Evolutionary conservation across 2,797 vertebrate species (phyloP), one percentile per base, ranked within the genome.

Genomic region (Melanotaenia maccullochi): DNA sequence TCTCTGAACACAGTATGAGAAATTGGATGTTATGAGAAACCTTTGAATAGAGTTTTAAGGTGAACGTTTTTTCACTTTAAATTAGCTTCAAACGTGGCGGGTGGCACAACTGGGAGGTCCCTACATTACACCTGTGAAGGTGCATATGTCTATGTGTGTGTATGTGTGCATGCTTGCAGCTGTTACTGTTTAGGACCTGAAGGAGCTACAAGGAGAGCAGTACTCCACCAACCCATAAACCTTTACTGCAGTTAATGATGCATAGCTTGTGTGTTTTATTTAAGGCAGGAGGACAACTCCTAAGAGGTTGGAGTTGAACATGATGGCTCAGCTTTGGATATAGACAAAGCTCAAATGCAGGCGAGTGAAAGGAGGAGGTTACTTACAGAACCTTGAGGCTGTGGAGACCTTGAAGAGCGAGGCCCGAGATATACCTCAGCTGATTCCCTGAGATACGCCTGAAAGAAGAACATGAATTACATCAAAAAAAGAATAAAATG

Each of bases 301-400:
- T 32, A 56, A 55, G 82, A 80, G 57, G 63, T 69, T 59, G 51
- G 25, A 83, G 71, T 73, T 58, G 78, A 88, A 83, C 70, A 78
- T 72, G 14, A 40, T 40, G 28, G 18, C 32, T 68, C 28, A 24
- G 38, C 30, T 51, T 67, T 86, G 70, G 73, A 79, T 58, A 54
- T 63, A 73, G 78, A 62, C 64, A 61, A 70, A 83, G 67, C 76
- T 73, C 51, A 28, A 84, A 66, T 40, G 60, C 18, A 69, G 75
- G 65, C 64, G 52, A 18, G 63, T 75, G 72, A 22, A 42, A 68
- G 55, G 12, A 76, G n/a, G 1, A 71, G 33, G 69, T 68, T 93
- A 97, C 97, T 96, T 93, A 99, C 97, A 99, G 90, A 67, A 97
- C 97, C 94, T 97, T 98, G 84, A 99, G 95, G 88, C 93, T 97